Percentiles rank a stretch among this genome's conserved stretches.
Evolutionary conservation across 1,140 invertebrate genomes (phyloP).

Genomic region (Pseudomyrmex sp.): DNA sequence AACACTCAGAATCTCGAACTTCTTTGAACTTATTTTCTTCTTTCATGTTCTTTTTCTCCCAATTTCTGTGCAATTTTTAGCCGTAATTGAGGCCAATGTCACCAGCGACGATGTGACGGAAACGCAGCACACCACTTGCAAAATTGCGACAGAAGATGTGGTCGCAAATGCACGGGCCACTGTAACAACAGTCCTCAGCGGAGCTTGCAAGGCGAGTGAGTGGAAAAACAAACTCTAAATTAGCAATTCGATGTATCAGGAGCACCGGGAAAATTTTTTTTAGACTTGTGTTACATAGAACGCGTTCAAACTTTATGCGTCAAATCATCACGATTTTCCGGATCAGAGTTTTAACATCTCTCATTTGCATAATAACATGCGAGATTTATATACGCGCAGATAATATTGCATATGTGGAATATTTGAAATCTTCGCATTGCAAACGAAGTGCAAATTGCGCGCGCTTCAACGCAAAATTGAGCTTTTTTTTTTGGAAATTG

Average conservation of each 20-base stretch:
- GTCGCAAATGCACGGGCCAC: constrained; percentile 83
- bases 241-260: neutral
- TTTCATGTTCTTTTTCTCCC: neutral
- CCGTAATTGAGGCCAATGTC: constrained; percentile 45
- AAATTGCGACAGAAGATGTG: constrained; percentile 82
- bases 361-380: too few relatives aligned
- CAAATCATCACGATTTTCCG: neutral
- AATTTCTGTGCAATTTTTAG: constrained; percentile 41
- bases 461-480: neutral
- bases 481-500: neutral
- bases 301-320: neutral
- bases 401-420: neutral
- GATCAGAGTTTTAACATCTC: neutral
- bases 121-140: constrained; percentile 82
- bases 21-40: neutral
- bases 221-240: neutral
- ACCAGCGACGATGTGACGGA: constrained; percentile 75
- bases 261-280: neutral
- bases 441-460: too few relatives aligned
- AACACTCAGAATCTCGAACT: neutral
- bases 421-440: neutral
- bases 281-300: neutral
- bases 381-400: neutral
- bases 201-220: constrained; percentile 83
- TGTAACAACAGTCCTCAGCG: constrained; percentile 82